These are phyloP conservation scores for Argynnis bischoffii DNA, from an alignment of 2,888 invertebrate genomes.

Conservation along the genomic window DNA sequence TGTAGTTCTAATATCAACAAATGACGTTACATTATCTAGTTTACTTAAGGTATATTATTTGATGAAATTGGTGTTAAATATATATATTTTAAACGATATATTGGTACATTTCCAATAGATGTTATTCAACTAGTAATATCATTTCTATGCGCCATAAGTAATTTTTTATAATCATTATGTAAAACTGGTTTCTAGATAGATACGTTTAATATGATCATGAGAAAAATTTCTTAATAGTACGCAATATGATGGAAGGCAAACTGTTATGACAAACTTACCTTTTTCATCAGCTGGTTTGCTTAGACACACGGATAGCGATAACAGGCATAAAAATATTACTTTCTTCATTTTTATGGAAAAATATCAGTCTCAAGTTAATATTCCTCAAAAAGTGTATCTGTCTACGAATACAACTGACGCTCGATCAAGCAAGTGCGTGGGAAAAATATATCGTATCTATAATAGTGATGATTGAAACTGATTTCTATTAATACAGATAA, in stretches of 20 bases:
- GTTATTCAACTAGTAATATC: too few species aligned
- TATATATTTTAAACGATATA: too few species aligned
- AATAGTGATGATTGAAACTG: conserved; percentile 29
- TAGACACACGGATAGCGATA: conserved; percentile 62
- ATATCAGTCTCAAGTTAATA: conserved; percentile 27
- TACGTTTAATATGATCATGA: conserved; percentile 44
- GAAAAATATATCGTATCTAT: conserved; percentile 27
- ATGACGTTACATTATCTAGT: too few species aligned
- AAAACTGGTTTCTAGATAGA: conserved; percentile 50
- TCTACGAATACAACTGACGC: conserved; percentile 34
- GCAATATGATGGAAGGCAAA: conserved; percentile 41
- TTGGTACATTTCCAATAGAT: too few species aligned
- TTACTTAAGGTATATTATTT: too few species aligned
- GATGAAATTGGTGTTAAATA: too few species aligned
- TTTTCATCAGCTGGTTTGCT: conserved; percentile 48
- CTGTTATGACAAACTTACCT: conserved; percentile 53
- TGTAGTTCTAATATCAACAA: too few species aligned
- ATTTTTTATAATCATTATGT: conserved; percentile 24
- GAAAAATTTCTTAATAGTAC: conserved; percentile 54
- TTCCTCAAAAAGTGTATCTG: conserved; percentile 26
- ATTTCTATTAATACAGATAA: conserved; percentile 24
- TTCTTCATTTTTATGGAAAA: conserved; percentile 57
- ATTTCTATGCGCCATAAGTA: too few species aligned
- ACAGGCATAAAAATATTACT: conserved; percentile 65
- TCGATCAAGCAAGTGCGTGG: conserved; percentile 33